Evolutionary conservation across 2,113 vertebrate genomes (phyloP).

Genomic region (Pyrgilauda ruficollis): DNA sequence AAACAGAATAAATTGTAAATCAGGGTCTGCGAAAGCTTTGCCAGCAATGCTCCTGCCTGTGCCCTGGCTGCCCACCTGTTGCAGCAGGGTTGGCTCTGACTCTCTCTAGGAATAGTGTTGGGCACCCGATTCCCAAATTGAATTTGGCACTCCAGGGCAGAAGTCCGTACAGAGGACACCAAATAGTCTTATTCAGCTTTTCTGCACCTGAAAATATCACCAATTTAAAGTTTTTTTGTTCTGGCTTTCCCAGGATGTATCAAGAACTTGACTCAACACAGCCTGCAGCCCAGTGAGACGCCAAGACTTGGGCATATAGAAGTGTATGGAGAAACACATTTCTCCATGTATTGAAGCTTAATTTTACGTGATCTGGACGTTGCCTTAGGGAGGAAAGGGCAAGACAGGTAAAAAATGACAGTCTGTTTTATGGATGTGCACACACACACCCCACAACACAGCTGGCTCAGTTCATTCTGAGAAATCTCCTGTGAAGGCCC

Average conservation of each 20-base stretch:
- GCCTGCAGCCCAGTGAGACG: neutral
- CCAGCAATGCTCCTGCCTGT: neutral
- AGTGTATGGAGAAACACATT: neutral
- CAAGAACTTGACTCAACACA: neutral
- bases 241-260: neutral
- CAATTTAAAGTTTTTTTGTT: neutral
- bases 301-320: neutral
- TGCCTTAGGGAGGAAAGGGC: neutral
- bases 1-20: neutral
- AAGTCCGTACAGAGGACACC: neutral
- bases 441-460: accelerated
- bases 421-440: neutral
- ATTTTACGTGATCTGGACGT: neutral
- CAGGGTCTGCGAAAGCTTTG: neutral
- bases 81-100: neutral
- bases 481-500: neutral
- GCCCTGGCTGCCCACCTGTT: neutral
- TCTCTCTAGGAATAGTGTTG: neutral
- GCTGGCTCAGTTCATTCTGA: neutral
- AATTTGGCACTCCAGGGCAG: neutral
- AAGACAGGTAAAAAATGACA: neutral
- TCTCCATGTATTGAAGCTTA: neutral
- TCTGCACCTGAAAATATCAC: neutral
- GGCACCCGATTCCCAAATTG: neutral
- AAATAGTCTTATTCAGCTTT: neutral